Evolutionary conservation across 2,113 vertebrate genomes (phyloP).

Genomic region (Perognathus longimembris): DNA sequence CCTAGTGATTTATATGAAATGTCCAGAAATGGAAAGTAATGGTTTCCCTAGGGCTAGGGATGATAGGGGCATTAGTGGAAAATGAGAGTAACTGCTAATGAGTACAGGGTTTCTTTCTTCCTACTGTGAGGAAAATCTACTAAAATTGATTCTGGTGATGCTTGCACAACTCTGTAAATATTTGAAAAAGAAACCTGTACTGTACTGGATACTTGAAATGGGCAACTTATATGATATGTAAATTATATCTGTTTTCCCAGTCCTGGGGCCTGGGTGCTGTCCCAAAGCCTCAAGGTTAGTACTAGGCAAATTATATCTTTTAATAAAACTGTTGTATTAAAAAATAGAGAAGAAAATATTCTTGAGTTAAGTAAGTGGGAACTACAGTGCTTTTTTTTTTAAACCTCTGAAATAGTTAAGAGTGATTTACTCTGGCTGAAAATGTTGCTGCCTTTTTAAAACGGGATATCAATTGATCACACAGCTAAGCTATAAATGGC

Average conservation of each 20-base stretch:
- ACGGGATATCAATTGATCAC: neutral
- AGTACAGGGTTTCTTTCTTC: neutral
- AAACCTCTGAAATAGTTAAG: neutral
- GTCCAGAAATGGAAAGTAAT: neutral
- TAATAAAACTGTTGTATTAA: neutral
- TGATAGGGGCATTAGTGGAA: neutral
- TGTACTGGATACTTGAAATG: neutral
- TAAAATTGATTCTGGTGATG: conserved; percentile 6
- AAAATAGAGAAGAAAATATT: neutral
- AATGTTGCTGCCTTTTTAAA: neutral
- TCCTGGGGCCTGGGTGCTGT: too few relatives aligned
- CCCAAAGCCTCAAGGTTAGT: too few relatives aligned
- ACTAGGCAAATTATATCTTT: neutral
- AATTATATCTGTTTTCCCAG: neutral
- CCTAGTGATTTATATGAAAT: neutral
- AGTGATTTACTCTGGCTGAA: conserved; percentile 26
- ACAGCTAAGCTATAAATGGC: neutral
- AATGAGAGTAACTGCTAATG: neutral
- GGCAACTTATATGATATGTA: neutral
- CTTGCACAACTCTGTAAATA: neutral
- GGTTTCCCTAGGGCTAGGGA: neutral
- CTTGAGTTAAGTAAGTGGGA: conserved; percentile 37
- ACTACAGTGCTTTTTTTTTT: neutral
- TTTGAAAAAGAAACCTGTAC: neutral
- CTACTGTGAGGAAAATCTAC: neutral